Conservation (phyloP, 2,888 invertebrate genomes). For the Pandemis cinnamomeana region DNA sequence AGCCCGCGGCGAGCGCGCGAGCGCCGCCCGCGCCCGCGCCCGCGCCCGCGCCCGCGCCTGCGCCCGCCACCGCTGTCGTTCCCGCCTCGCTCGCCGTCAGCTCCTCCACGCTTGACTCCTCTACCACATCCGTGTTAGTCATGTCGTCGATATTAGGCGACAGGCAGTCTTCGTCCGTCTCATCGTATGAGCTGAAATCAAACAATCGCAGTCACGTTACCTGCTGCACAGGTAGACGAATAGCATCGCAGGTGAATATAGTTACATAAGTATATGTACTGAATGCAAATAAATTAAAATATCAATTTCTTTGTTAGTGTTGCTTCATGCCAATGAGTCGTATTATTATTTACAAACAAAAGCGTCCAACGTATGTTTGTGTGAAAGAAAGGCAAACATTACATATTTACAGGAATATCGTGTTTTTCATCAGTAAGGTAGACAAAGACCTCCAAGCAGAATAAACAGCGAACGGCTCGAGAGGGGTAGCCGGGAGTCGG, state of each 20-base stretch:
- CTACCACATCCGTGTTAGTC: constrained; percentile 77
- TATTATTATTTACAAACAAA: constrained; percentile 74
- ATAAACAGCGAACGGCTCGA: constrained; percentile 59
- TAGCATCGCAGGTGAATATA: constrained; percentile 26
- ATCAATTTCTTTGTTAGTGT: constrained; percentile 70
- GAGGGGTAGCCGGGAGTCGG: constrained; percentile 31
- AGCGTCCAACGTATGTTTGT: constrained; percentile 59
- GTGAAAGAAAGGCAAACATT: constrained; percentile 50
- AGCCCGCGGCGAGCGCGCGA: constrained; percentile 54
- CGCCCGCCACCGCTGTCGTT: constrained; percentile 46
- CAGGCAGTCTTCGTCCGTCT: constrained; percentile 87
- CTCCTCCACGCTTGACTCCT: constrained; percentile 79
- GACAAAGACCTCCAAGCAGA: constrained; percentile 74
- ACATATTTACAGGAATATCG: constrained; percentile 66
- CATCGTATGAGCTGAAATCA: constrained; percentile 87
- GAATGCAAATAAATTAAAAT: constrained; percentile 74
- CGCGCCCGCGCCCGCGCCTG: constrained; percentile 42
- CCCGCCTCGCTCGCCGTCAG: constrained; percentile 70
- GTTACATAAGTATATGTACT: constrained; percentile 66
- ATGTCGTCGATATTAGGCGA: constrained; percentile 88
- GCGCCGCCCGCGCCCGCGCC: constrained; percentile 47
- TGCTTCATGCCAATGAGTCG: constrained; percentile 74
- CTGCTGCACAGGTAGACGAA: constrained; percentile 1
- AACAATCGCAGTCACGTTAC: constrained; percentile 31
- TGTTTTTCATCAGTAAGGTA: constrained; percentile 82